Base-by-base conservation (phyloP, 2,888 invertebrate genomes). In the Lepidochrysops patricia region DNA sequence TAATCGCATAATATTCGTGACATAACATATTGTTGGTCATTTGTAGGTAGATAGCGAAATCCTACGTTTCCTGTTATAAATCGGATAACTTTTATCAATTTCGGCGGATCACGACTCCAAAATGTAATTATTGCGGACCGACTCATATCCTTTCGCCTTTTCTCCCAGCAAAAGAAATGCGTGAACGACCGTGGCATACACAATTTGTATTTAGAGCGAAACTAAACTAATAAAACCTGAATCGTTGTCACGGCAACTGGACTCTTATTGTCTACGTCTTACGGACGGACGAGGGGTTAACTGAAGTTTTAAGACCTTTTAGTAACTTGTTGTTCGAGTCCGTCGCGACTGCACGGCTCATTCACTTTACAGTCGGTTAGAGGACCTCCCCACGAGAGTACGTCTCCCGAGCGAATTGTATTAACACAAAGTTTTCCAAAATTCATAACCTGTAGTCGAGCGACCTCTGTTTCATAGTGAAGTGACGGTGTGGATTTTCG, bases 101-200 rank as follows among this genome's bases (percentile, higher is more conserved):
- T 26, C 50, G 25, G 26, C 50, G 50, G 50, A 13, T 26, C n/a
- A 48, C 43, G 43, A 54, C 43, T 61, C 19, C 4, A 35, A 60
- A 25, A 57, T 61, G 63, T 63, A 63, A 60, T 54, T 58, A 63
- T 70, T 63, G 66, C 64, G 64, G 73, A 70, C 70, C 71, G 73
- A 72, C 72, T 62, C 64, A 74, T 80, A 78, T 85, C 85, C 84
- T 84, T 84, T 86, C 82, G 83, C 80, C 83, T 84, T 84, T 85
- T 83, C 84, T 80, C 83, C 76, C 72, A 63, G 70, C 71, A 74
- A 77, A 84, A 84, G 82, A 85, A 84, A 84, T 83, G 82, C 76
- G 76, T 79, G 76, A 76, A 83, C 80, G 79, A 71, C 83, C 79
- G 72, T 79, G 79, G 81, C 80, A 80, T 77, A 82, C 80, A 81